Base-by-base conservation (phyloP, 2,113 vertebrate species). In the Macquaria ambigua region DNA sequence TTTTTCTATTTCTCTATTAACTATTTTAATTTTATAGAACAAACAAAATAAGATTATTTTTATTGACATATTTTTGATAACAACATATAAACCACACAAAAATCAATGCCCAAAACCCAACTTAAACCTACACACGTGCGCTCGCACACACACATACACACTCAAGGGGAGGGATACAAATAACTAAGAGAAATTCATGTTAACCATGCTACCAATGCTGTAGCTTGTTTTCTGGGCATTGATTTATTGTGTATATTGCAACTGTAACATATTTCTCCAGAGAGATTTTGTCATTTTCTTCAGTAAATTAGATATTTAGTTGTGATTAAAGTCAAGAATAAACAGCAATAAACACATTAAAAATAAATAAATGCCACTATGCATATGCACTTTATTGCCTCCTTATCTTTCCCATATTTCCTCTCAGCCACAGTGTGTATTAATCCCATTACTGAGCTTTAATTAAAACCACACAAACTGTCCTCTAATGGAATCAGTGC, bases 401-500 rank as follows among this genome's bases (percentile, higher is more conserved):
- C 59, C 48, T 67, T 80, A 77, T 90, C 75, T 86, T 67, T 79
- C 41, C 77, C 70, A 72, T 86, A 1, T 68, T 85, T 53, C 74
- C 59, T 80, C 37, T 84, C 61, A 79, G 73, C 43, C 64, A 10
- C 66, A 14, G 37, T 71, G 79, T 87, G 67, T 62, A 86, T 87
- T 82, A 88, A 82, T 84, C 78, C 79, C 78, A 91, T 91, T 90
- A 87, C 68, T 77, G 81, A 84, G 82, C 79, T 87, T 92, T 89
- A 92, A 93, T 92, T 93, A 89, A 93, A 92, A 92, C 67, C 77
- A 77, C 84, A 85, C 82, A 87, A 89, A 93, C 71, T 88, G 83
- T 89, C 77, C 72, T 83, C 84, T 91, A 89, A 92, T 89, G 82
- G 83, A 87, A 87, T 79, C 87, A 64, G 37, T 5, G 85, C 63